A percentile compares a stretch with the other conserved stretches of the same genome.
Evolutionary conservation across 2,113 vertebrate species (phyloP).

Genomic region (Coturnix japonica): DNA sequence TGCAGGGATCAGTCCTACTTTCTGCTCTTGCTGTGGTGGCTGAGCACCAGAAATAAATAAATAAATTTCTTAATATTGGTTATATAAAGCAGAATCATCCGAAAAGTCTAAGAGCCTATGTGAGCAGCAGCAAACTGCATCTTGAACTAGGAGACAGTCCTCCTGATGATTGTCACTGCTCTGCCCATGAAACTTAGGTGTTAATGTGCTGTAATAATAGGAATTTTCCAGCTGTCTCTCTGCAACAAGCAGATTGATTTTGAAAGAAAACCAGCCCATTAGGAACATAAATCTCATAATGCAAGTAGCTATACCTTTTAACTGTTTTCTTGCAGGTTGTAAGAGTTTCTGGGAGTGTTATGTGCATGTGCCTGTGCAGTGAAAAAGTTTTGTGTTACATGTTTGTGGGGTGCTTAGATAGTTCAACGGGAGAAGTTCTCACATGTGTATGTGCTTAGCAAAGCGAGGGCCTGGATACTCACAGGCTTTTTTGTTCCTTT

Average conservation of each 20-base stretch:
- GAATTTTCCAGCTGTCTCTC: constrained; percentile 26
- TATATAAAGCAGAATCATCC: constrained; percentile 57
- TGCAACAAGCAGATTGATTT: constrained; percentile 30
- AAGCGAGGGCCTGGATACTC: neutral
- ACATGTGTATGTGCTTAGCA: neutral
- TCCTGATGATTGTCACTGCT: neutral
- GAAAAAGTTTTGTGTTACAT: neutral
- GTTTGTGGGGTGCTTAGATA: neutral
- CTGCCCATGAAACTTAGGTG: neutral
- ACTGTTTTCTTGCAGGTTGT: neutral
- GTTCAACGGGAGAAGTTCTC: neutral
- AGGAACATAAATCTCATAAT: neutral
- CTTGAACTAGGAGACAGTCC: neutral
- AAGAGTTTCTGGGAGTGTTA: neutral
- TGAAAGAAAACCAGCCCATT: neutral
- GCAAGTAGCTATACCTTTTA: neutral
- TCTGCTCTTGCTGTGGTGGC: neutral
- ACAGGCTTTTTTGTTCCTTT: neutral
- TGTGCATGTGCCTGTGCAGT: neutral
- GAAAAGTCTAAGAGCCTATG: neutral
- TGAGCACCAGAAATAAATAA: constrained; percentile 73
- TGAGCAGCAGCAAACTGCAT: neutral
- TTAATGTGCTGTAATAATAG: neutral
- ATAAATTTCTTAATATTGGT: neutral
- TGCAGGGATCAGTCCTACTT: neutral